A percentile compares a stretch with the other conserved stretches of the same genome.
Evolutionary conservation across 2,797 vertebrate species (phyloP).

Genomic region (Oreortyx pictus): DNA sequence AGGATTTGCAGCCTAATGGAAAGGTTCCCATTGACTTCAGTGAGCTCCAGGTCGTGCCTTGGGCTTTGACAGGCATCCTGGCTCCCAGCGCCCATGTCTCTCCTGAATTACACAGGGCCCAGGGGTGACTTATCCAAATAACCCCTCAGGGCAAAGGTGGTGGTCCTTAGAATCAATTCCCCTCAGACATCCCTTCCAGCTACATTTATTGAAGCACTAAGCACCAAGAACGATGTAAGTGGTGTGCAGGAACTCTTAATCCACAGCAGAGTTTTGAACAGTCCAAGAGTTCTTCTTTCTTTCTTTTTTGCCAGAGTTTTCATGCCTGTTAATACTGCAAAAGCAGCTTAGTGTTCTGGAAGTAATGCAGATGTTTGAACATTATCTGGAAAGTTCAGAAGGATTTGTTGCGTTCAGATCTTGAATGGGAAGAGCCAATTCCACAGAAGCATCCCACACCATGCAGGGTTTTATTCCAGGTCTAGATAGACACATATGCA

Average conservation of each 20-base stretch:
- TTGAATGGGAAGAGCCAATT: neutral
- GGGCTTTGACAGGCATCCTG: neutral
- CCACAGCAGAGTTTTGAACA: neutral
- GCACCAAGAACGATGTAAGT: neutral
- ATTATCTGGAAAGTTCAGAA: neutral
- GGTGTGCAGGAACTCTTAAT: neutral
- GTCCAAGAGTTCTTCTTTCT: neutral
- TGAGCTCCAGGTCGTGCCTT: neutral
- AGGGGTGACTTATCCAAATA: neutral
- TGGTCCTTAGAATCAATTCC: neutral
- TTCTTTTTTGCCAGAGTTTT: neutral
- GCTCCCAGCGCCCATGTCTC: fast-evolving
- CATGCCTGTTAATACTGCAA: neutral
- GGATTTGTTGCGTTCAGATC: neutral
- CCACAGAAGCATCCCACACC: too few species aligned
- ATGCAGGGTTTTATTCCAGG: neutral
- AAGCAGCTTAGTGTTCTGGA: neutral
- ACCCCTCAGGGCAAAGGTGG: neutral
- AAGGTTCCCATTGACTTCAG: neutral
- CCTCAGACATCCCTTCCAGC: neutral
- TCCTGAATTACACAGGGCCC: neutral
- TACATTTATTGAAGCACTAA: neutral
- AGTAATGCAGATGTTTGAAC: neutral
- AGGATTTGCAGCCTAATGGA: neutral
- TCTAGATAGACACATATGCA: too few species aligned